phyloP scores from a whole-genome alignment of 2,888 invertebrate genomes.

The Polydrusus tereticollis region DNA sequence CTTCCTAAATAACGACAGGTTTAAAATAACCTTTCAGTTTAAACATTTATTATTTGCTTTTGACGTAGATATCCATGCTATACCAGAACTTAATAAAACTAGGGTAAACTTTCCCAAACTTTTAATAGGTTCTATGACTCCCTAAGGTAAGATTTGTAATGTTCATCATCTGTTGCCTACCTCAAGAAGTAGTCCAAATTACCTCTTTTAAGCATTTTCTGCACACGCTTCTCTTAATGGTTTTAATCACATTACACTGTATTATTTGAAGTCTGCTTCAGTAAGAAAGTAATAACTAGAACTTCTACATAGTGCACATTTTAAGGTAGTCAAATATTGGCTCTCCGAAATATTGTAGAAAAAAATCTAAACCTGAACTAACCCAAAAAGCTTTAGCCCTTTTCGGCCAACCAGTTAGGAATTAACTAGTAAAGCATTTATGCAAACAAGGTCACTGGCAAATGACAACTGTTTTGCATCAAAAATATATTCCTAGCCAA shows the following conservation, averaged over 20 bases:
- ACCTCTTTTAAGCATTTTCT: constrained; percentile 7
- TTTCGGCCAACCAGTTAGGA: no score
- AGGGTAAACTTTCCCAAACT: constrained; percentile 18
- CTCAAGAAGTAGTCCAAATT: neutral
- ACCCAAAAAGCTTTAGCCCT: no score
- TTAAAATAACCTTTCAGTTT: neutral
- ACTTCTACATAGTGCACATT: neutral
- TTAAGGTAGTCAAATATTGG: no score
- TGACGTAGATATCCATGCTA: constrained; percentile 5
- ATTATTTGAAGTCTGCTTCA: neutral
- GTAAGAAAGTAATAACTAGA: neutral
- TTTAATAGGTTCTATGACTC: constrained; percentile 16
- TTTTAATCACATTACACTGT: neutral
- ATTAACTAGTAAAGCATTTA: no score
- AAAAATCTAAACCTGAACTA: no score
- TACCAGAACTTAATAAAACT: constrained; percentile 5
- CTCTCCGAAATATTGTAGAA: no score
- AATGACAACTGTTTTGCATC: no score
- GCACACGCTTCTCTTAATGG: neutral
- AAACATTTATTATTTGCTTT: constrained; percentile 11
- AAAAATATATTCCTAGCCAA: no score
- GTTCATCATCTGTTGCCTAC: constrained; percentile 22
- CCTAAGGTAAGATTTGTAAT: constrained; percentile 17
- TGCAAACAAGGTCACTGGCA: no score
- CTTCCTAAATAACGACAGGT: no score